Base-by-base conservation (phyloP, 2,888 invertebrate species). In the Andrena bucephala region DNA sequence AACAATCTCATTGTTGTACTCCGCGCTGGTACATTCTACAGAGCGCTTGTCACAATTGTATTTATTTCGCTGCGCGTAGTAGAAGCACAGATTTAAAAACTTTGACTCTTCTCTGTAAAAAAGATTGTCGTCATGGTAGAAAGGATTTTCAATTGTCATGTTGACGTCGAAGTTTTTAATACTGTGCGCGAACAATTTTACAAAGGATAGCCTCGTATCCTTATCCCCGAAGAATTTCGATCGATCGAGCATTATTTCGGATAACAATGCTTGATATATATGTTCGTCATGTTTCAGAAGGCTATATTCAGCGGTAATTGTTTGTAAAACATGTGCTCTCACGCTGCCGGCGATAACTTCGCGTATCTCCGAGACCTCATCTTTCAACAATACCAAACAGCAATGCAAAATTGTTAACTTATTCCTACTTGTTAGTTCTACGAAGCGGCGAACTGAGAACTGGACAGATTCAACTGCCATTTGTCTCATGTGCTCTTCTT, bases 291-390 rank as follows among this genome's bases (percentile, higher is more conserved):
- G 84, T 50, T 75, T 57, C 7, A 69, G 48, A n/a, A 7, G 48
- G 29, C 4, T 48, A 24, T 52, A 75, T 33, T 77, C 16, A 5
- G 1, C 50, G 48, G 2, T 57, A 60, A 71, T 78, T 52, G 33
- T 36, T 13, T 54, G 57, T 50, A 85, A 31, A 60, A 84, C 54
- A 29, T 74, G 27, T 7, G 48, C 48, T 20, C 73, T 75, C 4
- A 85, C 62, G 68, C 76, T 85, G 48, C 91, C 80, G 5, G 94
- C 93, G 90, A 94, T 94, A 33, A 92, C 81, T 85, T 94, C 94
- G 86, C 95, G 94, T 16, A 96, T 93, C 85, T 94, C 94, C 73
- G 94, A 93, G 87, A 95, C 94, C 89, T 96, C 96, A 91, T 96
- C 96, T 93, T 95, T 95, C 59, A 96, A 89, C 5, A 95, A 91